Evolutionary conservation across 1,140 invertebrate genomes (phyloP).

Genomic region (Meteorus sp.): DNA sequence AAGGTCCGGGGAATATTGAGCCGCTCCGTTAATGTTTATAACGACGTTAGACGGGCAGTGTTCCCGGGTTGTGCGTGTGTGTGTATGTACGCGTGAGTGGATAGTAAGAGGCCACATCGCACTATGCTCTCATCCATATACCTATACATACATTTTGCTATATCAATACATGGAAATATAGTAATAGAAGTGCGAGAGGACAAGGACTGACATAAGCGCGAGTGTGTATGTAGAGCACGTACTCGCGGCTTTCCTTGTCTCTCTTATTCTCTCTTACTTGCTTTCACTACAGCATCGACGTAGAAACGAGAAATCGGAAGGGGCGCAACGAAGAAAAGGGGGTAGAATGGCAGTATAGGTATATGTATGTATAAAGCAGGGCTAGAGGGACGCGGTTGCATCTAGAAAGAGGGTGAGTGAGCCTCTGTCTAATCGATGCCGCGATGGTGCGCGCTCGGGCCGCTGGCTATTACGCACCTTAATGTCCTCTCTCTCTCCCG

Average conservation of each 20-base stretch:
- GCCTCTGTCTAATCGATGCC: constrained; percentile 59
- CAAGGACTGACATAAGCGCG: constrained; percentile 51
- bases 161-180: neutral
- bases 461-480: constrained; percentile 61
- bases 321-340: constrained; percentile 29
- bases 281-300: constrained; percentile 50
- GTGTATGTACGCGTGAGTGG: neutral
- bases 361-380: constrained; percentile 23
- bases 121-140: no score
- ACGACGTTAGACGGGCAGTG: constrained; percentile 54
- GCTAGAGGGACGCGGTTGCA: constrained; percentile 36
- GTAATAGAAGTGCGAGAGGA: constrained; percentile 30
- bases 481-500: constrained; percentile 54
- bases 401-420: constrained; percentile 47
- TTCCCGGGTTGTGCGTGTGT: constrained; percentile 38
- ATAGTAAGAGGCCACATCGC: neutral
- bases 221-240: constrained; percentile 60
- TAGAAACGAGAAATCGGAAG: constrained; percentile 31
- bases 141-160: neutral
- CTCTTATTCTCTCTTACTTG: no score
- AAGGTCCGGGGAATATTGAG: constrained; percentile 56
- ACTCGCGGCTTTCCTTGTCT: constrained; percentile 47
- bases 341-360: no score
- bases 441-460: constrained; percentile 57
- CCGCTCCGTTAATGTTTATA: constrained; percentile 59